Base-by-base conservation (phyloP, 2,888 invertebrate species). In the Amorpha juglandis region DNA sequence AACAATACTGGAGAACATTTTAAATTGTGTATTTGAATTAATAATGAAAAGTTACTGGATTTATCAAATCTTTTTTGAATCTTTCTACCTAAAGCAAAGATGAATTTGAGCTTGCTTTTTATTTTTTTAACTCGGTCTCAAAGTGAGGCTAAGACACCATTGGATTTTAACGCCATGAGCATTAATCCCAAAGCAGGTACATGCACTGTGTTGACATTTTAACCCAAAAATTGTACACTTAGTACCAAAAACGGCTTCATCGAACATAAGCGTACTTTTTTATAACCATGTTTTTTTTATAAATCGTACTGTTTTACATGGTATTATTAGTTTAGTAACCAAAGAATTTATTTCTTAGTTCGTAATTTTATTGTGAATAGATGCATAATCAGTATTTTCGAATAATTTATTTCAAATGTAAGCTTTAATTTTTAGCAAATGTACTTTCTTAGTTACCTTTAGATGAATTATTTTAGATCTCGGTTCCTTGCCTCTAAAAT, bases 321-420 rank as follows among this genome's bases (percentile, higher is more conserved):
- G 47, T 45, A 53, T 62, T 52, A 16, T 52, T 67, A 53, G 45
- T 64, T n/a, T 62, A 63, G 48, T 66, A 48, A 53, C 68, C 68
- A 68, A 68, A 68, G 68, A 68, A 38, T 62, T 62, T 52, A 62
- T 52, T 62, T 42, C 47, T 47, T 16, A 16, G n/a, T 48, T 35
- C 35, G 33, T 55, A 52, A 27, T 19, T 53, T 63, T 55, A 42
- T 55, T 64, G 27, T 47, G 16, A 16, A 33, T 47, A 19, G 47
- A 67, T 74, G 64, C 64, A 66, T 70, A 71, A 75, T 71, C 74
- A 76, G 73, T 77, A 75, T 77, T 77, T 69, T 33, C 69, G 64
- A 74, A 69, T 73, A 74, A 75, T 72, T 70, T 68, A 65, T 66
- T 71, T 14, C 70, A 68, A 67, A 67, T 71, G 6, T 69, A 75